Percentiles rank a stretch among this genome's conserved stretches.
These are phyloP conservation scores for Oriolus oriolus DNA, from an alignment of 2,113 vertebrate species.

Conservation along the genomic window DNA sequence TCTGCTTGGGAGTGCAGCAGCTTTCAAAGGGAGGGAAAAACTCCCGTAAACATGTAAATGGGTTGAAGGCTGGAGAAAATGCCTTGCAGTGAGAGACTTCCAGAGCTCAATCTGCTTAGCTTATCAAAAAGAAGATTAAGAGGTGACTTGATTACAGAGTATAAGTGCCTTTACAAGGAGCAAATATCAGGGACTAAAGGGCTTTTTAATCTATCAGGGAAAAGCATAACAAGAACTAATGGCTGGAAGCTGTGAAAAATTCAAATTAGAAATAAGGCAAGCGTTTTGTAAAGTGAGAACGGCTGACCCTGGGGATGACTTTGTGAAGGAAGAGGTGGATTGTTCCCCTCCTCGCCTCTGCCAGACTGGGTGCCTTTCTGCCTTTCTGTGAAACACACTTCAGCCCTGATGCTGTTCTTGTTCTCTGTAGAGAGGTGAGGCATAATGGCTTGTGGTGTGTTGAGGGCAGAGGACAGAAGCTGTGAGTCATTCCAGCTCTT, in stretches of 20 bases:
- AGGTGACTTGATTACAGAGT: constrained; percentile 69
- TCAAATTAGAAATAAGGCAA: constrained; percentile 59
- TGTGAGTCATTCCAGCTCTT: background rate
- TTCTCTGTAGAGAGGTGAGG: background rate
- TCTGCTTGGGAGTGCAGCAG: background rate
- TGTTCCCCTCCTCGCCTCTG: background rate
- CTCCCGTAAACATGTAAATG: constrained; percentile 51
- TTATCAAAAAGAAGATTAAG: constrained; percentile 70
- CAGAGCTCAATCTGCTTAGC: constrained; percentile 62
- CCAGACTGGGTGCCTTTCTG: background rate
- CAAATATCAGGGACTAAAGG: constrained; percentile 64
- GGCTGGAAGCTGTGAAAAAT: constrained; percentile 65
- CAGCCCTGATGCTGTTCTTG: background rate
- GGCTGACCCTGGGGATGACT: constrained; percentile 42
- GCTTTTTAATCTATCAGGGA: constrained; percentile 62
- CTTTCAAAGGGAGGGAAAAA: background rate
- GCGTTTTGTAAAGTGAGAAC: constrained; percentile 45
- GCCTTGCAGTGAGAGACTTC: constrained; percentile 57
- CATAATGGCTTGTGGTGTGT: background rate
- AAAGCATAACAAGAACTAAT: constrained; percentile 62
- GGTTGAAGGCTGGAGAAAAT: constrained; percentile 47
- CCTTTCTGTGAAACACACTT: background rate
- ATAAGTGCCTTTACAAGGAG: constrained; percentile 64
- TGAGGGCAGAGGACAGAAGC: background rate
- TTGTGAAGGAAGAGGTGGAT: constrained; percentile 37